A percentile compares a stretch with the other conserved stretches of the same genome.
These are phyloP conservation scores for Cottoperca gobio DNA, from an alignment of 2,797 vertebrate genomes.

Conservation along the genomic window DNA sequence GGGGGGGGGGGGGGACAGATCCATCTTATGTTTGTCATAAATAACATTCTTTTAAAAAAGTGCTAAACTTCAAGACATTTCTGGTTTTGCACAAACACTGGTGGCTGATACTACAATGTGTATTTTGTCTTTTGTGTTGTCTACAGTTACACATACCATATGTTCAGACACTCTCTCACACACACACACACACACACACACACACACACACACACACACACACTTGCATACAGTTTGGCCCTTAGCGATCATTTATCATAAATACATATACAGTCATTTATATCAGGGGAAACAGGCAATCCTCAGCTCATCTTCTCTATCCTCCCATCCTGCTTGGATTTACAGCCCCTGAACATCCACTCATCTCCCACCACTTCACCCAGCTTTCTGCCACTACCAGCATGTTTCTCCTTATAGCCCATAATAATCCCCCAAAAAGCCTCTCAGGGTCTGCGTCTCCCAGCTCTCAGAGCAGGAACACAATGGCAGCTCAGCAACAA, in stretches of 20 bases:
- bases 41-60: conserved; percentile 5
- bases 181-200: too few species aligned
- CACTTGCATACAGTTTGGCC: conserved; percentile 13
- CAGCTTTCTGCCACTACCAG: conserved; percentile 42
- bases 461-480: conserved; percentile 45
- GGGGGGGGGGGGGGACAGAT: too few species aligned
- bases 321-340: conserved; percentile 67
- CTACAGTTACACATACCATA: conserved; percentile 46
- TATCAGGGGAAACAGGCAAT: conserved; percentile 48
- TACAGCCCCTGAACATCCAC: conserved; percentile 41
- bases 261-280: conserved; percentile 50
- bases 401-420: conserved; percentile 47
- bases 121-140: conserved; percentile 32
- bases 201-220: too few species aligned
- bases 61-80: not conserved
- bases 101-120: not conserved
- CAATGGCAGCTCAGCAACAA: conserved; percentile 51
- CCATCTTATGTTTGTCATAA: not conserved
- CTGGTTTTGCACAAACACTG: conserved; percentile 6
- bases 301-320: conserved; percentile 60
- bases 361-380: conserved; percentile 57
- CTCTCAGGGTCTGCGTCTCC: conserved; percentile 34
- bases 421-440: conserved; percentile 66
- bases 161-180: not conserved
- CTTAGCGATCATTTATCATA: conserved; percentile 52